Evolutionary conservation across 2,113 vertebrate species (phyloP).

Genomic region (Lepidothrix coronata): DNA sequence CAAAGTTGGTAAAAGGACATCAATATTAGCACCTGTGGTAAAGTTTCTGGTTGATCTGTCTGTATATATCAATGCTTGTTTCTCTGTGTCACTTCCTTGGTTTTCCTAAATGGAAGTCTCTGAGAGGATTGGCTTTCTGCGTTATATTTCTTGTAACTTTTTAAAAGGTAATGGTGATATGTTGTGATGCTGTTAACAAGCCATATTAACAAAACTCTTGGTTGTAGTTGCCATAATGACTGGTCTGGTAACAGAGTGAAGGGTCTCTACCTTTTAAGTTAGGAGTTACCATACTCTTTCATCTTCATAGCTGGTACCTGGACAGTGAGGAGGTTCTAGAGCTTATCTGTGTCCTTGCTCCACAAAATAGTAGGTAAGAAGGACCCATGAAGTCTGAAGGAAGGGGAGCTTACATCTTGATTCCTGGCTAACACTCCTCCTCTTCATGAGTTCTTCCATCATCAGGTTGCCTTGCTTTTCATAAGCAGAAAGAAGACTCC

Average conservation of each 20-base stretch:
- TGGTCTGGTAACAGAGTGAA: neutral
- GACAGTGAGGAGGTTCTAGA: neutral
- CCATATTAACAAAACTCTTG: neutral
- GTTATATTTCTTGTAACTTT: neutral
- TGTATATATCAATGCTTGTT: neutral
- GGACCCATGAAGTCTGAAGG: neutral
- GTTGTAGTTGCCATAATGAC: neutral
- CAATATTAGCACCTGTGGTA: neutral
- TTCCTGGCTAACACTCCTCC: neutral
- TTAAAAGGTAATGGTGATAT: neutral
- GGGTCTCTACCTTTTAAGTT: neutral
- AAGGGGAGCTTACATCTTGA: neutral
- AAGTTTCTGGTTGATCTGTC: neutral
- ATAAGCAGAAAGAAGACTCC: neutral
- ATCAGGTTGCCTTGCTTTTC: neutral
- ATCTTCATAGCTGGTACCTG: neutral
- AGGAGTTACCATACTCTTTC: neutral
- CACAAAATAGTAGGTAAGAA: neutral
- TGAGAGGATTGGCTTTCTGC: neutral
- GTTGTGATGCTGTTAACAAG: neutral
- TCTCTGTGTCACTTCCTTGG: neutral
- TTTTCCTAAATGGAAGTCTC: neutral
- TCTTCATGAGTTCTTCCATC: neutral
- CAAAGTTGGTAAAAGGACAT: neutral
- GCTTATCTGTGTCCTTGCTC: neutral